phyloP scores from a whole-genome alignment of 1,140 invertebrate species.

The Steinernema feltiae region DNA sequence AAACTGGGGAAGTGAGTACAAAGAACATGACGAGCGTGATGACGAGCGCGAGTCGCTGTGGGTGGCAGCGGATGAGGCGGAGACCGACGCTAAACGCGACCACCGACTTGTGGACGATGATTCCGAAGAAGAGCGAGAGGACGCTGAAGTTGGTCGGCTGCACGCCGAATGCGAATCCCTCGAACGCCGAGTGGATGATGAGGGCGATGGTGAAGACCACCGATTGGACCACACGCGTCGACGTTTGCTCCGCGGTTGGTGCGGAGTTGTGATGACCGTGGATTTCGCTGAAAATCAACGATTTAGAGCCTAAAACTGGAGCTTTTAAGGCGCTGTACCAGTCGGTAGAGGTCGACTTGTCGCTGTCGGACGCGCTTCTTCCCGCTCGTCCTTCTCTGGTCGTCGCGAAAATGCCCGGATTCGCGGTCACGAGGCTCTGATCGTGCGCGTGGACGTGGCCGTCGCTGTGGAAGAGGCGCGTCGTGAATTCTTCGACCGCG shows the following conservation, averaged over 20 bases:
- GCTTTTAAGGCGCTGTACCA: neutral
- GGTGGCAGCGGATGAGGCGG: conserved; percentile 35
- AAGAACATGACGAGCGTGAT: conserved; percentile 18
- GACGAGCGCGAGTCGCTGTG: conserved; percentile 22
- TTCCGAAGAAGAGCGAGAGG: conserved; percentile 63
- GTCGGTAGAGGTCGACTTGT: neutral
- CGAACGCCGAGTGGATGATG: conserved; percentile 69
- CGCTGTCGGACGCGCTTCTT: neutral
- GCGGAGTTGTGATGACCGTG: neutral
- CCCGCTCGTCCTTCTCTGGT: neutral
- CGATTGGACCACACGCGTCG: conserved; percentile 16
- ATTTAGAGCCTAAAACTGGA: neutral
- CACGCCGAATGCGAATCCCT: conserved; percentile 76
- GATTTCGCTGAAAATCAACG: conserved; percentile 7
- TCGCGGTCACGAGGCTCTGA: neutral
- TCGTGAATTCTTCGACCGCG: conserved; percentile 63
- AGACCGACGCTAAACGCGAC: conserved; percentile 53
- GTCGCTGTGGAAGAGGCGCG: conserved; percentile 23
- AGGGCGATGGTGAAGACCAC: conserved; percentile 42
- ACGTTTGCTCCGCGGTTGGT: neutral
- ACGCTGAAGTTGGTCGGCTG: conserved; percentile 57
- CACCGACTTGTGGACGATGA: conserved; percentile 65
- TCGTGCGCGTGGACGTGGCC: conserved; percentile 19
- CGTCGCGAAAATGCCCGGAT: conserved; percentile 19
- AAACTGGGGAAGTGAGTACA: conserved; percentile 24